These are phyloP conservation scores for Ooceraea biroi DNA, from an alignment of 1,140 invertebrate species.

Conservation along the genomic window DNA sequence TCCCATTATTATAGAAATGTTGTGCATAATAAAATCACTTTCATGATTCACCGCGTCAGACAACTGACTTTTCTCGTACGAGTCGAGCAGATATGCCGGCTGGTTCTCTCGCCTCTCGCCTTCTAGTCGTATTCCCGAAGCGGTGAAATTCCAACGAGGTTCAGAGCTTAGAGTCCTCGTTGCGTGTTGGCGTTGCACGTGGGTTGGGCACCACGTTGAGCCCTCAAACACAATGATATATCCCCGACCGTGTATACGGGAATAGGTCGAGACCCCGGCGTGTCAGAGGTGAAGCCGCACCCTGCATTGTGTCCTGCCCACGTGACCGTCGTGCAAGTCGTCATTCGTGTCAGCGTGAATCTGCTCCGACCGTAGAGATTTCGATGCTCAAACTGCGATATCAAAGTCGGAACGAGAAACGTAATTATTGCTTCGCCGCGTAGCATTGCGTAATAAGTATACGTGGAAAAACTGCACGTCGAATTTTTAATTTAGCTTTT, in stretches of 20 bases:
- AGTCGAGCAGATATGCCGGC: background rate
- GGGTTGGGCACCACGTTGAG: conserved; percentile 75
- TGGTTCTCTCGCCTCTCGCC: conserved; percentile 2
- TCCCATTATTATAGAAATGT: too few species aligned
- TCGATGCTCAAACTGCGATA: conserved; percentile 16
- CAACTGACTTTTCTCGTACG: conserved; percentile 10
- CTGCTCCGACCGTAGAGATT: conserved; percentile 51
- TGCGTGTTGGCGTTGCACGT: conserved; percentile 80
- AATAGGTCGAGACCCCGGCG: conserved; percentile 82
- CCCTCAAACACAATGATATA: conserved; percentile 70
- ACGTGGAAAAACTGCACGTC: background rate
- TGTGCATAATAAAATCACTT: background rate
- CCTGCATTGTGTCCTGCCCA: conserved; percentile 85
- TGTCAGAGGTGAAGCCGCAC: conserved; percentile 85
- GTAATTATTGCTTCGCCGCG: too few species aligned
- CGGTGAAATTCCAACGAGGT: conserved; percentile 78
- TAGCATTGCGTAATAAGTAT: too few species aligned
- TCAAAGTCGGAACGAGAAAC: background rate
- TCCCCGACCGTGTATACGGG: conserved; percentile 73
- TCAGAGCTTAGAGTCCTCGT: conserved; percentile 68
- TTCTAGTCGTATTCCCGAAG: conserved; percentile 72
- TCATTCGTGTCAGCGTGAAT: conserved; percentile 83
- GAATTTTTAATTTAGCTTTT: background rate
- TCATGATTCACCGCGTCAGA: conserved; percentile 18
- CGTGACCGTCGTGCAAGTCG: conserved; percentile 84